Evolutionary conservation across 2,888 invertebrate species (phyloP), one percentile per base, ranked within the genome.

Genomic region (Deilephila elpenor): DNA sequence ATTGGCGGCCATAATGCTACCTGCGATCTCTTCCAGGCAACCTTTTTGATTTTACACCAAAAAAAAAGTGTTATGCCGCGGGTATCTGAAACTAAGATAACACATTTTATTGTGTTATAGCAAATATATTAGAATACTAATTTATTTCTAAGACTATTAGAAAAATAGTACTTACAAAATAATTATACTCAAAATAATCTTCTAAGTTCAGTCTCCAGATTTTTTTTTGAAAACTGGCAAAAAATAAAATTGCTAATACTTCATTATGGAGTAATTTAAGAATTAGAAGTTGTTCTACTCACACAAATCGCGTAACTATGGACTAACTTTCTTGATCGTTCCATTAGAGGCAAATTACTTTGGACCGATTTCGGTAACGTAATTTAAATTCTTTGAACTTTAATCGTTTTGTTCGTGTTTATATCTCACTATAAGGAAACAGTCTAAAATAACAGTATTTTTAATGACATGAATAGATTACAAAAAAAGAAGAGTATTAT

Each of bases 321-420:
- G 67, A 75, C 74, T 77, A 79, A 76, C 78, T 79, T 77, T 72
- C 72, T 78, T 79, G 77, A 78, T 78, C 72, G 75, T 77, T 79
- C 78, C 77, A 75, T 78, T 76, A 73, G 72, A 72, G 75, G 78
- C 78, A 79, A 78, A 79, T 80, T 78, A 78, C 79, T 67, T 67
- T 34, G 67, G 25, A 64, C 56, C 56, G 56, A 71, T 71, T 11
- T n/a, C 14, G 67, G 14, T 25, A 67, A 19, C 17, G 17, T 67
- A 51, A 51, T 51, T 20, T 25, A 67, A 51, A 51, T 67, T 51
- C 44, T 67, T 67, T 44, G 25, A 25, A 25, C 44, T 67, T 20
- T 51, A 51, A 67, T 20, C 4, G 19, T 25, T 51, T 51, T 14
- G 4, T 44, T 44, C 7, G 64, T 14, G 3, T 44, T 25, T 20